Conservation (phyloP, 1,140 invertebrate genomes). For the Atta colombica region DNA sequence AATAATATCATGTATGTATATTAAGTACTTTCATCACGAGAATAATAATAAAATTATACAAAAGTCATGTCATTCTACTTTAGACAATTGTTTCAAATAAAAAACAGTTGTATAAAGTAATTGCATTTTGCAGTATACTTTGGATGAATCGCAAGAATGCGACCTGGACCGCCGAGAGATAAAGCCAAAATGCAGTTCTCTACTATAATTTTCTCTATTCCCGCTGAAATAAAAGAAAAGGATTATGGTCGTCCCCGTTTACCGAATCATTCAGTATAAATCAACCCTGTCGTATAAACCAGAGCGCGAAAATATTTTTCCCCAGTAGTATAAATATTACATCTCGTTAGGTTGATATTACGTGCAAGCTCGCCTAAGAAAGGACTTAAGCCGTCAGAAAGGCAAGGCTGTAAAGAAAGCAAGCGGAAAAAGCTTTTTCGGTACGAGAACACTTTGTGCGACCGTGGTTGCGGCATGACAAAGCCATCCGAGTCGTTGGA, state of each 20-base stretch:
- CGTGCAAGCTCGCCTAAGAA: slow-evolving; percentile 35
- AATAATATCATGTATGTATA: background rate
- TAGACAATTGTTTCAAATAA: background rate
- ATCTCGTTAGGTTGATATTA: slow-evolving; percentile 64
- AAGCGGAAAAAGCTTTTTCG: slow-evolving; percentile 67
- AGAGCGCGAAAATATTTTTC: slow-evolving; percentile 56
- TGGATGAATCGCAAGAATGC: background rate
- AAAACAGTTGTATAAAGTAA: background rate
- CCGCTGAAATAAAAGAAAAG: slow-evolving; percentile 12
- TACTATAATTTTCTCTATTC: slow-evolving; percentile 3
- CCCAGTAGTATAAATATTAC: slow-evolving; percentile 67
- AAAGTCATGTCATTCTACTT: background rate
- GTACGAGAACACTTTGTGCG: slow-evolving; percentile 40
- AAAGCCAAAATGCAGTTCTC: slow-evolving; percentile 9
- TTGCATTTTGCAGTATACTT: background rate
- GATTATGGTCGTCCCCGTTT: background rate
- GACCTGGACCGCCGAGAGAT: background rate
- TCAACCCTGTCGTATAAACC: background rate
- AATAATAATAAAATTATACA: background rate
- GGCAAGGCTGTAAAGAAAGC: slow-evolving; percentile 63
- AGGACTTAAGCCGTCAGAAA: slow-evolving; percentile 68
- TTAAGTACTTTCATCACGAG: background rate
- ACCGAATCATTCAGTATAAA: background rate
- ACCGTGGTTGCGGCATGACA: background rate
- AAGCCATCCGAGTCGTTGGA: slow-evolving; percentile 27